Percentiles rank a stretch among this genome's conserved stretches.
Conservation (phyloP, 2,888 invertebrate species). For the Sinohyriopsis cumingii region DNA sequence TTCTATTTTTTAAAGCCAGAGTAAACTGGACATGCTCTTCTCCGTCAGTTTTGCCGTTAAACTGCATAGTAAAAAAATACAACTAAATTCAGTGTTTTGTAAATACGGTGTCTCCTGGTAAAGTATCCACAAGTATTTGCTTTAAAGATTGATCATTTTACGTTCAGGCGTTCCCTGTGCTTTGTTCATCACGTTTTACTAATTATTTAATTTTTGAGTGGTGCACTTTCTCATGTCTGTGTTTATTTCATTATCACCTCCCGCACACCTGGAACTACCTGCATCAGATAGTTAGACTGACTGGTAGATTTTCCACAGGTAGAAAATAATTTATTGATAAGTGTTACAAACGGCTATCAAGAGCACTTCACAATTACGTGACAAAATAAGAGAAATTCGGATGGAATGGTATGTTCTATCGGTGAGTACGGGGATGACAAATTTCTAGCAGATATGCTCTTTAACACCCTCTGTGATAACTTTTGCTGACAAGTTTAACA, state of each 20-base stretch:
- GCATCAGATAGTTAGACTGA: constrained; percentile 26
- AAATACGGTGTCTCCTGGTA: too few relatives aligned
- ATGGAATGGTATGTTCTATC: constrained; percentile 11
- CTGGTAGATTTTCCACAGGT: constrained; percentile 20
- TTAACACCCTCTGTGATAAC: constrained; percentile 46
- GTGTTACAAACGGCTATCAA: constrained; percentile 40
- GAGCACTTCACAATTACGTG: constrained; percentile 57
- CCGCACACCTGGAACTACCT: constrained; percentile 25
- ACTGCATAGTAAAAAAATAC: too few relatives aligned
- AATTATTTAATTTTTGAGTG: too few relatives aligned
- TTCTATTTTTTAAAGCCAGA: too few relatives aligned
- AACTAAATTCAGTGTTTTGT: too few relatives aligned
- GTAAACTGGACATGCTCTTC: too few relatives aligned
- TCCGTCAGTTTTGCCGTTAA: too few relatives aligned
- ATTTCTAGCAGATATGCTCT: constrained; percentile 12
- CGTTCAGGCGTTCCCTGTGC: too few relatives aligned
- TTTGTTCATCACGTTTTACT: too few relatives aligned
- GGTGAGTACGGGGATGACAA: neutral
- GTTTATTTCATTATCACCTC: constrained; percentile 24
- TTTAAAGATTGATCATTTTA: too few relatives aligned
- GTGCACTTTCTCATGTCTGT: constrained; percentile 5
- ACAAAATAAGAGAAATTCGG: constrained; percentile 43
- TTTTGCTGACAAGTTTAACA: constrained; percentile 36
- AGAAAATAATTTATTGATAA: constrained; percentile 46
- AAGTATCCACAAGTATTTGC: too few relatives aligned